These are phyloP conservation scores for Cyrtorhinus lividipennis DNA, from an alignment of 1,140 invertebrate genomes.

Conservation along the genomic window DNA sequence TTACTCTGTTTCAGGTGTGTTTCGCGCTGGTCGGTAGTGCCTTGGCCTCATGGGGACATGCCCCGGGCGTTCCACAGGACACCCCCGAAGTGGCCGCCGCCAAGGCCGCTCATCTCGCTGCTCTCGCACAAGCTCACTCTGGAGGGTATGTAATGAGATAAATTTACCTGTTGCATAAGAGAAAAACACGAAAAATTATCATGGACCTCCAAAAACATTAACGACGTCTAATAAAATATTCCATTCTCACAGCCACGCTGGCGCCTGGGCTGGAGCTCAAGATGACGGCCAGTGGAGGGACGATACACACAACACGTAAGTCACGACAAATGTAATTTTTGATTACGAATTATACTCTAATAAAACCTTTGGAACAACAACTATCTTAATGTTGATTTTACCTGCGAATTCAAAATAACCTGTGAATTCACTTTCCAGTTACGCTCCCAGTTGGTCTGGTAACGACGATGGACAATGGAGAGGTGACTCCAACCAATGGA, in stretches of 20 bases:
- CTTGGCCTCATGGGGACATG: neutral
- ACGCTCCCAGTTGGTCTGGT: neutral
- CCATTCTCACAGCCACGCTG: neutral
- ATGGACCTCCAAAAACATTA: too few relatives aligned
- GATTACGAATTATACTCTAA: too few relatives aligned
- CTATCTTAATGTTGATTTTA: too few relatives aligned
- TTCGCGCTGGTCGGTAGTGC: neutral
- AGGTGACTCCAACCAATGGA: conserved; percentile 5
- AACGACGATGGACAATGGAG: conserved; percentile 10
- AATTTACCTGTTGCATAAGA: too few relatives aligned
- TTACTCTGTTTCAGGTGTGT: neutral
- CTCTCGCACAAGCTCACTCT: conserved; percentile 10
- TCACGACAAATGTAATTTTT: too few relatives aligned
- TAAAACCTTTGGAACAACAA: too few relatives aligned
- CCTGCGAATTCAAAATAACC: too few relatives aligned
- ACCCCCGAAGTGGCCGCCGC: conserved; percentile 24
- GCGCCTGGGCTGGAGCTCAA: neutral
- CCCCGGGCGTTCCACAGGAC: conserved; percentile 23
- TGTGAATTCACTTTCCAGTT: neutral
- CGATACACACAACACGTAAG: conserved; percentile 11
- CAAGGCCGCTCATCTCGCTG: conserved; percentile 25
- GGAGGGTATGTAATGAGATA: neutral
- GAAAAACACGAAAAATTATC: too few relatives aligned
- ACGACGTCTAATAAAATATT: too few relatives aligned
- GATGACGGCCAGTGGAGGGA: conserved; percentile 12